These are phyloP conservation scores for Cebus imitator DNA, from an alignment of 2,113 vertebrate genomes.

Conservation along the genomic window DNA sequence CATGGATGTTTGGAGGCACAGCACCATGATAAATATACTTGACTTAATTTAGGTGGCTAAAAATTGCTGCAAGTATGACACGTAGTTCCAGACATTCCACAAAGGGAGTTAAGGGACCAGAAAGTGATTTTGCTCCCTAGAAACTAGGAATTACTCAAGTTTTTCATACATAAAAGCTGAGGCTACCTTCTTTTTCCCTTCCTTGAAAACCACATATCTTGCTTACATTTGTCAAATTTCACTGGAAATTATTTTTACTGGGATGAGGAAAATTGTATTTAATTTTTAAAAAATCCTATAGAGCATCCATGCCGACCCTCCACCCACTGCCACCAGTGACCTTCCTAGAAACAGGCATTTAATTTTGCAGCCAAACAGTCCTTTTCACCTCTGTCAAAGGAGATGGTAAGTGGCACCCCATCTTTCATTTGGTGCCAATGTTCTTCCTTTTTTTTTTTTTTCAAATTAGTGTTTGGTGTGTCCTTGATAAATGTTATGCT, in stretches of 20 bases:
- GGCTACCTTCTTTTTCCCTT: background rate
- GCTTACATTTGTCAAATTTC: background rate
- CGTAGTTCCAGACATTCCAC: background rate
- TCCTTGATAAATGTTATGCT: background rate
- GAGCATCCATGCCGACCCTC: fast-evolving
- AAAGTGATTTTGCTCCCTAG: background rate
- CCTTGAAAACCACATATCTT: background rate
- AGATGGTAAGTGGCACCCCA: background rate
- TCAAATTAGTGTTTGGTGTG: background rate
- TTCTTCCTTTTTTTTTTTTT: background rate
- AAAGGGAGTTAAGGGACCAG: background rate
- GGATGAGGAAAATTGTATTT: background rate
- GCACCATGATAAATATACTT: background rate
- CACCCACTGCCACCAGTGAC: background rate
- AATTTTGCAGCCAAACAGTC: background rate
- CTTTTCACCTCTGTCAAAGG: background rate
- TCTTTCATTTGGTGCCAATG: background rate
- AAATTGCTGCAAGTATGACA: background rate
- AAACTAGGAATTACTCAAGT: background rate
- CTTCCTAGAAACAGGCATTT: background rate
- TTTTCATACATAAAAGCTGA: background rate
- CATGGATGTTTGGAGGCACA: background rate
- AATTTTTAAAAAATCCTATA: background rate
- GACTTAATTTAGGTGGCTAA: background rate
- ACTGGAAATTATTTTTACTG: background rate